phyloP scores from a whole-genome alignment of 1,140 invertebrate species.

The Calephelis virginiensis region DNA sequence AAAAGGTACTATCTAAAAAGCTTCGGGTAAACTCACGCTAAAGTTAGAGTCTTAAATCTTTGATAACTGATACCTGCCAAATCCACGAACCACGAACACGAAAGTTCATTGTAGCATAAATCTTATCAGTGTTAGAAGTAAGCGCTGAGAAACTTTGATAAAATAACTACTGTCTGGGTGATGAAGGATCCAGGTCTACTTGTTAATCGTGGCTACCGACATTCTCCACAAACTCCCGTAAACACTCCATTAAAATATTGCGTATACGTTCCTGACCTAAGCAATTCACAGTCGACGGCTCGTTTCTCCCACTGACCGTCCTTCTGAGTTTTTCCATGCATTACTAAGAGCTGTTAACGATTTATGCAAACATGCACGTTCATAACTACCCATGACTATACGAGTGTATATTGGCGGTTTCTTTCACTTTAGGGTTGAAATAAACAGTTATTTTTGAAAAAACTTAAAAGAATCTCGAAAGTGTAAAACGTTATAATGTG shows the following conservation, averaged over 20 bases:
- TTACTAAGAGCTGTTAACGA: conserved; percentile 29
- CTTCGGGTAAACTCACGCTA: too few species aligned
- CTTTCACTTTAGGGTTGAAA: conserved; percentile 26
- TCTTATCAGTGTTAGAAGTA: too few species aligned
- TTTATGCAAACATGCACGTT: conserved; percentile 48
- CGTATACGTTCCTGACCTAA: conserved; percentile 48
- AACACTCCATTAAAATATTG: conserved; percentile 16
- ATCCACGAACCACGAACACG: too few species aligned
- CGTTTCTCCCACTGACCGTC: conserved; percentile 50
- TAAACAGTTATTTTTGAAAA: background rate
- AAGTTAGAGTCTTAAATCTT: background rate
- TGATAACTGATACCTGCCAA: background rate
- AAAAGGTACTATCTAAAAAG: too few species aligned
- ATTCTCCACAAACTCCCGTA: background rate
- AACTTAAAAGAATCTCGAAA: too few species aligned
- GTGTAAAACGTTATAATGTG: too few species aligned
- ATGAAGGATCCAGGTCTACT: background rate
- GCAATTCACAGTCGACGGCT: conserved; percentile 31
- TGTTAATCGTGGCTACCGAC: too few species aligned
- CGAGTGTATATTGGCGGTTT: conserved; percentile 25
- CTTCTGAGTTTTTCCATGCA: conserved; percentile 36
- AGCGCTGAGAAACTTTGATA: too few species aligned
- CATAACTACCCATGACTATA: conserved; percentile 37
- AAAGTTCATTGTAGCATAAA: too few species aligned
- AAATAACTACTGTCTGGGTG: background rate